Evolutionary conservation across 2,113 vertebrate species (phyloP), one percentile per base, ranked within the genome.

Genomic region (Mionectes macconnelli): DNA sequence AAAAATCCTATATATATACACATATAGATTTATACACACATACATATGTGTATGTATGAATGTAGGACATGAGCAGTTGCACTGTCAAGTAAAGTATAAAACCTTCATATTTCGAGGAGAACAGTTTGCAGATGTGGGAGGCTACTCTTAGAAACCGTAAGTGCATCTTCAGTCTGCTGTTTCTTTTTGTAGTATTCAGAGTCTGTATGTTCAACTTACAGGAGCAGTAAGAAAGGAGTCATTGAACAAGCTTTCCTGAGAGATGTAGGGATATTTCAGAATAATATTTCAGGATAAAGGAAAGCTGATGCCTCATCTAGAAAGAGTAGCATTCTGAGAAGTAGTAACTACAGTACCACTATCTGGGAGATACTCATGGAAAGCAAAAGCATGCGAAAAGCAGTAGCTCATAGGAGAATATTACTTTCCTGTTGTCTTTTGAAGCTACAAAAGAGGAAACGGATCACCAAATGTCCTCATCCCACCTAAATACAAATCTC

Each of bases 21-120:
- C 8, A 6, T 14, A 33, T 9, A 6, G 2, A 7, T 17, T 9
- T 1, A 14, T 10, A 15, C 3, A 79, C 8, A 31, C 4, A 27
- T 1, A 45, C 3, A 12, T 4, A 0, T 22, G 14, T 20, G 9
- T 39, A 17, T 33, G 4, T 19, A 28, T 28, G 10, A 14, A 56
- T 28, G 4, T 47, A 45, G 25, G 33, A 77, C 14, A 62, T 19
- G 1, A 88, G 14, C 24, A 59, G 12, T 15, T 57, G 7, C 20
- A 37, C 9, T 49, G 5, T 30, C 25, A 84, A 66, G 17, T 50
- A 44, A 90, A 28, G 53, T 74, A 64, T 5, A 31, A 87, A 84
- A 45, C 30, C 3, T 23, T 73, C 27, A 5, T 47, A 10, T 53
- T 66, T 39, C 22, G 4, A 68, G 9, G 12, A 45, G 79, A 80